phyloP scores from a whole-genome alignment of 2,113 vertebrate species.

The Daphoenositta chrysoptera region DNA sequence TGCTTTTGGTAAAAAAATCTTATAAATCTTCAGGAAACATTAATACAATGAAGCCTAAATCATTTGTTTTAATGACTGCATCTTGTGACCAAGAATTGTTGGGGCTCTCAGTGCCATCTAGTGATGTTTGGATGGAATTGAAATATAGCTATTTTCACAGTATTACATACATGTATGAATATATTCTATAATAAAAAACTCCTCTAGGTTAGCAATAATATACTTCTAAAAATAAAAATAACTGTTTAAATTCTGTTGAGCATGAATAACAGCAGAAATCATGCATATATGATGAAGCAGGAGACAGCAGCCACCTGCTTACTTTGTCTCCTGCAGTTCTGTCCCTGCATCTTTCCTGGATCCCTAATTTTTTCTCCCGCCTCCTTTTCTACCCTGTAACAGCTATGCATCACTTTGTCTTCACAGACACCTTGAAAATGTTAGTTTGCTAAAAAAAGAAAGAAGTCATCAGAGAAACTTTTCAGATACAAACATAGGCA shows the following conservation, averaged over 20 bases:
- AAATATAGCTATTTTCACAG: neutral
- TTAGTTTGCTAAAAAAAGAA: neutral
- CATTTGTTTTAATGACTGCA: neutral
- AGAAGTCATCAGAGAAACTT: neutral
- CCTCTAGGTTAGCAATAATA: neutral
- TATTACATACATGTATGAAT: accelerated
- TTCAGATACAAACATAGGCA: neutral
- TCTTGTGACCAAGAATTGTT: neutral
- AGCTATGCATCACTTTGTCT: neutral
- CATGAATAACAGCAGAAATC: neutral
- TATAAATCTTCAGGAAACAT: neutral
- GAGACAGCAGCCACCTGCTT: neutral
- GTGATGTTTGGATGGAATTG: neutral
- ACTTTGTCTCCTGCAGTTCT: neutral
- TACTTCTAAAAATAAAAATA: neutral
- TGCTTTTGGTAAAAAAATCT: neutral
- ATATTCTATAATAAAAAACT: neutral
- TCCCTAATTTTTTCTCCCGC: neutral
- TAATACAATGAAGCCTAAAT: neutral
- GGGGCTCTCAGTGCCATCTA: conserved; percentile 66
- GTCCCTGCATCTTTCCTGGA: neutral
- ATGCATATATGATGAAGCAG: neutral
- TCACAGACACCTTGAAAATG: neutral
- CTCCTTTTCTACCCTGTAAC: neutral
- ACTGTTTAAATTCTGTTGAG: neutral